Conservation (phyloP, 2,888 invertebrate species). For the Pheosia tremula region DNA sequence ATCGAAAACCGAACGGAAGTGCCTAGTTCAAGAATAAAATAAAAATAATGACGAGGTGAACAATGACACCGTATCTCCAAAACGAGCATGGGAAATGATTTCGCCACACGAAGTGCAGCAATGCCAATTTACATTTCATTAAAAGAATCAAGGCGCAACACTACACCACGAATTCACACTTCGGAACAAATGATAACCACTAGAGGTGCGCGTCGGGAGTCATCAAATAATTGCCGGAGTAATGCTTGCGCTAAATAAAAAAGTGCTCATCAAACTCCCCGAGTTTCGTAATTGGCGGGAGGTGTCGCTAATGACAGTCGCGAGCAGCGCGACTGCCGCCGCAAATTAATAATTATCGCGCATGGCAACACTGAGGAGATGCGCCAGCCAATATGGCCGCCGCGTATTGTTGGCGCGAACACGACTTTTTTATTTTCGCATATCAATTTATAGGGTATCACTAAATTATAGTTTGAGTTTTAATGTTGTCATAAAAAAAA, state of each 20-base stretch:
- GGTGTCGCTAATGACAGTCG: constrained; percentile 81
- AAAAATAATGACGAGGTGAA: not conserved
- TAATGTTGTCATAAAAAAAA: too few relatives aligned
- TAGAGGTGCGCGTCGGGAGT: constrained; percentile 66
- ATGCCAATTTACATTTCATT: constrained; percentile 40
- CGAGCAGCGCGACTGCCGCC: constrained; percentile 60
- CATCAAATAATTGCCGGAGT: constrained; percentile 80
- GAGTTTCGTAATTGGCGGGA: constrained; percentile 80
- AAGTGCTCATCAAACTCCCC: constrained; percentile 79
- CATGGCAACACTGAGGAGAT: constrained; percentile 76
- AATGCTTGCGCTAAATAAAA: constrained; percentile 79
- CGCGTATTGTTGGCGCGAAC: constrained; percentile 66
- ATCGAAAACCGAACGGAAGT: not conserved
- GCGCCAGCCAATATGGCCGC: constrained; percentile 74
- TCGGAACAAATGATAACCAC: constrained; percentile 51
- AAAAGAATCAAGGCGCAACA: constrained; percentile 51
- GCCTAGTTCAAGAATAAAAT: not conserved
- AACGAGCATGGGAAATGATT: constrained; percentile 9
- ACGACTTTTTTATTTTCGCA: constrained; percentile 63
- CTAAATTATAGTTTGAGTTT: constrained; percentile 31
- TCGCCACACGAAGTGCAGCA: not conserved
- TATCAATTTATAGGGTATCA: constrained; percentile 45
- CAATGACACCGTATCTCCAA: constrained; percentile 3
- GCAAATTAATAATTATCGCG: constrained; percentile 83
- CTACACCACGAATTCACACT: constrained; percentile 51